Conservation (phyloP, 2,113 vertebrate species). For the Macquaria ambigua region DNA sequence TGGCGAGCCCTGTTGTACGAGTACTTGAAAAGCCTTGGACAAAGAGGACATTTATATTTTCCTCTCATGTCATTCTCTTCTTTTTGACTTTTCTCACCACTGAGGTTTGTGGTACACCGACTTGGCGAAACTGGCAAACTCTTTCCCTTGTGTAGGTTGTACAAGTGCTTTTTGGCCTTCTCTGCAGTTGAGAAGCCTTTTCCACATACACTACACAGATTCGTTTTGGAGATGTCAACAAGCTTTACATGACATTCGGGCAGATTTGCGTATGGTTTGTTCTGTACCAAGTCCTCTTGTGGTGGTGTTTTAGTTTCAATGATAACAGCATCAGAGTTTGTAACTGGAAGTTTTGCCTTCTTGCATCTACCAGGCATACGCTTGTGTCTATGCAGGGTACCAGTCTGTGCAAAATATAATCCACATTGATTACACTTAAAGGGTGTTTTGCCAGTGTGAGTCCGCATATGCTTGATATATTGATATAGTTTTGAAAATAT, state of each 20-base stretch:
- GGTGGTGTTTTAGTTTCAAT: background rate
- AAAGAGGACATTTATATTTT: conserved; percentile 81
- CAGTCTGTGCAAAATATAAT: conserved; percentile 73
- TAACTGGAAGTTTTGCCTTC: background rate
- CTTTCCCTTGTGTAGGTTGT: conserved; percentile 57
- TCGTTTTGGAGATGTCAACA: conserved; percentile 70
- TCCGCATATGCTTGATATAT: conserved; percentile 74
- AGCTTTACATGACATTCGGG: conserved; percentile 80
- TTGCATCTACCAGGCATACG: conserved; percentile 64
- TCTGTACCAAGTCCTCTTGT: background rate
- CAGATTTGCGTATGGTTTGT: conserved; percentile 30
- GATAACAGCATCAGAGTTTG: conserved; percentile 14
- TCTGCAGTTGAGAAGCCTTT: conserved; percentile 59
- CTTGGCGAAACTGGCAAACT: conserved; percentile 26
- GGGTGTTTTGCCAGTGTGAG: conserved; percentile 78
- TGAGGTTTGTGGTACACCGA: conserved; percentile 50
- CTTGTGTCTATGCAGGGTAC: conserved; percentile 68
- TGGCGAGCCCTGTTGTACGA: conserved; percentile 80
- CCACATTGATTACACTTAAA: conserved; percentile 78
- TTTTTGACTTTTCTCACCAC: conserved; percentile 44
- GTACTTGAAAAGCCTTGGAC: conserved; percentile 80
- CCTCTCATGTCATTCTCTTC: background rate
- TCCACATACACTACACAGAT: conserved; percentile 65
- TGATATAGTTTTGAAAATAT: conserved; percentile 56
- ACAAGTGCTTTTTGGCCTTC: conserved; percentile 59